These are phyloP conservation scores for Brienomyrus brachyistius DNA, from an alignment of 2,113 vertebrate genomes.

Conservation along the genomic window DNA sequence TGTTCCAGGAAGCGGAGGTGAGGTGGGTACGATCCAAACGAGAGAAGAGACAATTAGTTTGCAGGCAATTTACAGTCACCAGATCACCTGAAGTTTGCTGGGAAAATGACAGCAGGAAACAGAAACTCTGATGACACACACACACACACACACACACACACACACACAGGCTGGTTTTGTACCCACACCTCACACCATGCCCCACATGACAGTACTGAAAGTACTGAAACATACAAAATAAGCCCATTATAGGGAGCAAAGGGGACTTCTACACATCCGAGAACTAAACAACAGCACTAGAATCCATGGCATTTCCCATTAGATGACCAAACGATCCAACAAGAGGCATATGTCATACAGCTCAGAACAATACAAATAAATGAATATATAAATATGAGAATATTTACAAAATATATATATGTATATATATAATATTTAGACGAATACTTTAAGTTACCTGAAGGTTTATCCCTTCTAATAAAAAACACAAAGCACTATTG, in stretches of 20 bases:
- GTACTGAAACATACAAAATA: background rate
- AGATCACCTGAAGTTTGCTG: background rate
- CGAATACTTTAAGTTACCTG: constrained; percentile 21
- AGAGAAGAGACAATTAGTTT: background rate
- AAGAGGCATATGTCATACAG: constrained; percentile 12
- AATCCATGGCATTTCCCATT: background rate
- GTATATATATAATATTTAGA: background rate
- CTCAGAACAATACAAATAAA: constrained; percentile 26
- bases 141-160: background rate
- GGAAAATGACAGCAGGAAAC: background rate
- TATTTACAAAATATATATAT: constrained; percentile 45
- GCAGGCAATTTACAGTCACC: background rate
- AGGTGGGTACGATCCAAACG: background rate
- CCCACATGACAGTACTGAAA: background rate
- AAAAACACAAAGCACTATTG: constrained; percentile 23
- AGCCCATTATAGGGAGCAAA: background rate
- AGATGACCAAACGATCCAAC: background rate
- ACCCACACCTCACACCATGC: background rate
- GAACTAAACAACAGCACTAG: background rate
- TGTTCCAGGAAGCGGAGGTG: background rate
- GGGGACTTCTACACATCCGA: background rate
- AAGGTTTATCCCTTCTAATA: constrained; percentile 23
- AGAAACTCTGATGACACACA: background rate
- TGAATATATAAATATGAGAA: constrained; percentile 46
- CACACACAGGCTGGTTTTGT: background rate